These are phyloP conservation scores for Hetaerina titia DNA, from an alignment of 2,888 invertebrate species.

Conservation along the genomic window DNA sequence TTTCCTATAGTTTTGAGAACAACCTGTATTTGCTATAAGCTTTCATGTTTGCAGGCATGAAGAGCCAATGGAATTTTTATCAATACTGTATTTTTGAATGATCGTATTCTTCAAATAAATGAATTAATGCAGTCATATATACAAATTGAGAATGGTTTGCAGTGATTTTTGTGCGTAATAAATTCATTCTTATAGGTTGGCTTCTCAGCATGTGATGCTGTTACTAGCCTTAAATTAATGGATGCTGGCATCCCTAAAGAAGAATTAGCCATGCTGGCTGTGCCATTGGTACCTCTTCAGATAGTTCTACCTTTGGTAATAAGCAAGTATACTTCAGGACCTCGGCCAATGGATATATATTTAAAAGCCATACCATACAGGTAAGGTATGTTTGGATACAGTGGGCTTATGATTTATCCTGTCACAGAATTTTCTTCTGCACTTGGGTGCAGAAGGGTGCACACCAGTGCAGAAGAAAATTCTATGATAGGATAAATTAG, in stretches of 20 bases:
- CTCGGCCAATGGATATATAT: conserved; percentile 92
- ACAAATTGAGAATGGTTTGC: too few relatives aligned
- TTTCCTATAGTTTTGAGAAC: too few relatives aligned
- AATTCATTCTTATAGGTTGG: conserved; percentile 84
- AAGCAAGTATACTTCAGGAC: conserved; percentile 90
- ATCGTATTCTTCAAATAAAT: too few relatives aligned
- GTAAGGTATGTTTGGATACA: conserved; percentile 74
- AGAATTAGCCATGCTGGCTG: conserved; percentile 93
- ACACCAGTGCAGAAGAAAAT: too few relatives aligned
- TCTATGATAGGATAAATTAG: too few relatives aligned
- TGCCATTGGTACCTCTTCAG: conserved; percentile 96
- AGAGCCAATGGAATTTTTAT: too few relatives aligned
- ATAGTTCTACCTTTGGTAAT: conserved; percentile 93
- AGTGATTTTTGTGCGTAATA: too few relatives aligned
- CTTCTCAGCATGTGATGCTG: conserved; percentile 97
- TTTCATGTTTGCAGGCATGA: too few relatives aligned
- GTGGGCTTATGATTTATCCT: background rate
- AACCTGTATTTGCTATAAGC: too few relatives aligned
- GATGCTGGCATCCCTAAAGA: conserved; percentile 98
- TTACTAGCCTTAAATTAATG: conserved; percentile 95
- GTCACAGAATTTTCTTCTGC: background rate
- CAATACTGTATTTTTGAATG: too few relatives aligned
- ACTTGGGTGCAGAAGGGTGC: background rate
- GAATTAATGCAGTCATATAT: too few relatives aligned
- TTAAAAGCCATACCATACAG: conserved; percentile 92